phyloP scores from a whole-genome alignment of 2,113 vertebrate genomes.

The Prunella himalayana region DNA sequence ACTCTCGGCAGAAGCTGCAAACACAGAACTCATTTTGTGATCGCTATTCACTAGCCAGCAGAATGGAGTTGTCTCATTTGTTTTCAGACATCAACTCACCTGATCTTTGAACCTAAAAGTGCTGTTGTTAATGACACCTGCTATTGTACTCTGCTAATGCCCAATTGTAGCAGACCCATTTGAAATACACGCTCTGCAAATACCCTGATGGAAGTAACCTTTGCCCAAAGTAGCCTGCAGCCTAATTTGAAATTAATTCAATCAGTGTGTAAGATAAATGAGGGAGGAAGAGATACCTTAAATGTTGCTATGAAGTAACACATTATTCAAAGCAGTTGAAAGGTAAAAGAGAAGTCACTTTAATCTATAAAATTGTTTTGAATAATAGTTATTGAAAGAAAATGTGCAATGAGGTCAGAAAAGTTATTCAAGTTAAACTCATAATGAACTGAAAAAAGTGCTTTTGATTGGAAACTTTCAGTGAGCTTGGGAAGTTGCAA shows the following conservation, averaged over 20 bases:
- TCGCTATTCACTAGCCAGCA: not conserved
- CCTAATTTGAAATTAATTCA: not conserved
- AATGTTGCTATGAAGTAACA: not conserved
- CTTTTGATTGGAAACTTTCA: not conserved
- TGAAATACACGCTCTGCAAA: not conserved
- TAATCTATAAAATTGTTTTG: not conserved
- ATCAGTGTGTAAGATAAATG: not conserved
- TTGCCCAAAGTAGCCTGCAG: not conserved
- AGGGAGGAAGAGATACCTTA: not conserved
- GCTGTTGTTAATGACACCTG: not conserved
- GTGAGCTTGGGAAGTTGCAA: not conserved
- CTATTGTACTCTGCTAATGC: not conserved
- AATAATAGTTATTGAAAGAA: not conserved
- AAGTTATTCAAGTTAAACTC: not conserved
- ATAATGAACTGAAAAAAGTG: not conserved
- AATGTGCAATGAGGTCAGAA: not conserved
- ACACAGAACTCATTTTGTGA: not conserved
- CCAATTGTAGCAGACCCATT: not conserved
- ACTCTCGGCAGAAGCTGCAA: not conserved
- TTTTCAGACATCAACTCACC: not conserved
- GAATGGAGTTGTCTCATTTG: not conserved
- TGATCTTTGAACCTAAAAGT: constrained; percentile 8
- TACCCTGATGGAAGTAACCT: not conserved
- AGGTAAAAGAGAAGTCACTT: not conserved
- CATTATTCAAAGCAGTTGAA: not conserved